A percentile compares a stretch with the other conserved stretches of the same genome.
phyloP scores from a whole-genome alignment of 2,113 vertebrate species.

The Odobenus rosmarus region DNA sequence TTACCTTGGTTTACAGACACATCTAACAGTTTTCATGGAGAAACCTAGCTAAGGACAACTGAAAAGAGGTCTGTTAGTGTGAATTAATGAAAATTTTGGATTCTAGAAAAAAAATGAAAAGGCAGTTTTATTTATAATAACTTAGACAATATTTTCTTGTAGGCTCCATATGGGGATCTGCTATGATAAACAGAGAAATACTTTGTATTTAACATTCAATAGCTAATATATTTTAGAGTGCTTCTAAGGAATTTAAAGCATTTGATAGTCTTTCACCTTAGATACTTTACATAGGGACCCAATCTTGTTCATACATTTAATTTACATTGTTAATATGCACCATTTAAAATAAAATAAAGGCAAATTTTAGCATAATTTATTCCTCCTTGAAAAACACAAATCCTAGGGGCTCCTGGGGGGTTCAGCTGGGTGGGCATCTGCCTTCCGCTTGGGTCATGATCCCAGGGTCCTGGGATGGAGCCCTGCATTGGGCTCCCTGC shows the following conservation, averaged over 20 bases:
- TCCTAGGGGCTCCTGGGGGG: neutral
- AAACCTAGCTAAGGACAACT: slow-evolving; percentile 1
- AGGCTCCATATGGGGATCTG: neutral
- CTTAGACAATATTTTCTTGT: slow-evolving; percentile 14
- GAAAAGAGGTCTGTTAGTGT: neutral
- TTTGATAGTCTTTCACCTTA: slow-evolving; percentile 1
- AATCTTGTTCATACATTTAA: neutral
- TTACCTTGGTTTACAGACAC: neutral
- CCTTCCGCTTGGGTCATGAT: too few relatives aligned
- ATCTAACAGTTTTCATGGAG: neutral
- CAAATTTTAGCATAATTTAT: neutral
- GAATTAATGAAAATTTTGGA: neutral
- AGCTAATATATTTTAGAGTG: neutral
- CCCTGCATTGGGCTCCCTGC: too few relatives aligned
- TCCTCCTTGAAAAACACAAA: neutral
- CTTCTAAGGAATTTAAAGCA: neutral
- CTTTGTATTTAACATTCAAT: neutral
- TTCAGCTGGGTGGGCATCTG: too few relatives aligned
- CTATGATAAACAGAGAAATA: slow-evolving; percentile 5
- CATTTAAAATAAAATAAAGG: slow-evolving; percentile 46
- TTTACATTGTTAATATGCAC: neutral
- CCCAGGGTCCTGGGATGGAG: too few relatives aligned
- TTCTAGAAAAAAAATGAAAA: slow-evolving; percentile 28
- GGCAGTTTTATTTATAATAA: neutral
- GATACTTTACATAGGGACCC: neutral